Percentiles rank a stretch among this genome's conserved stretches.
phyloP scores from a whole-genome alignment of 2,797 vertebrate species.

The Aldrovandia affinis region DNA sequence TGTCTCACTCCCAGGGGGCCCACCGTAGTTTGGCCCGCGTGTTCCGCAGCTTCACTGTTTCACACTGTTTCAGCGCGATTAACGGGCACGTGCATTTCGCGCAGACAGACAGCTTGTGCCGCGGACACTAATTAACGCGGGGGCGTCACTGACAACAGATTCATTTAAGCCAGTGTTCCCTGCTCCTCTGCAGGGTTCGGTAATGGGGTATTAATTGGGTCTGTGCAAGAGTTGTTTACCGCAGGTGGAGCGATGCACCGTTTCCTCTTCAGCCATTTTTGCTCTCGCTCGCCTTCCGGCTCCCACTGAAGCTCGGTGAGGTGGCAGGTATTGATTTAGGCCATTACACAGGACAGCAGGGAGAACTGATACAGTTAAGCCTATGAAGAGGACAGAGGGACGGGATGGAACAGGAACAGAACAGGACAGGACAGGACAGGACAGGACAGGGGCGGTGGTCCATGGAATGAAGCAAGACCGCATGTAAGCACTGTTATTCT shows the following conservation, averaged over 20 bases:
- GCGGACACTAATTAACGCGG: conserved; percentile 77
- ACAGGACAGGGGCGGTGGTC: conserved; percentile 6
- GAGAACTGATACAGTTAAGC: conserved; percentile 47
- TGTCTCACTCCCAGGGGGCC: not conserved
- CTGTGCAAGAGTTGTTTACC: conserved; percentile 56
- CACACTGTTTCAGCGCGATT: not conserved
- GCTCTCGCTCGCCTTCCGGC: conserved; percentile 27
- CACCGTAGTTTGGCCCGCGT: not conserved
- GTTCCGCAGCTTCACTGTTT: not conserved
- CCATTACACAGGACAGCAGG: conserved; percentile 44
- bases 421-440: conserved; percentile 33
- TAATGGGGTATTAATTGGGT: conserved; percentile 79
- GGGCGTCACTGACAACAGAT: conserved; percentile 69
- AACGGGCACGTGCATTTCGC: conserved; percentile 30
- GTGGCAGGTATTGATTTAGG: conserved; percentile 64
- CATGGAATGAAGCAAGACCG: too few relatives aligned
- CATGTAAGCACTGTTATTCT: conserved; percentile 42
- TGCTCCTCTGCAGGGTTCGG: conserved; percentile 60
- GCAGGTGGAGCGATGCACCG: conserved; percentile 54
- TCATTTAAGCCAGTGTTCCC: conserved; percentile 71
- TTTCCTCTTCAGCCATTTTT: conserved; percentile 53
- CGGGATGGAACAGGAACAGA: conserved; percentile 33
- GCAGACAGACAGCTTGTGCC: conserved; percentile 63
- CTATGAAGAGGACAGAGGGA: conserved; percentile 36
- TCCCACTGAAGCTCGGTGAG: conserved; percentile 25